Conservation (phyloP, 2,888 invertebrate genomes). For the Eurytoma adleriae region DNA sequence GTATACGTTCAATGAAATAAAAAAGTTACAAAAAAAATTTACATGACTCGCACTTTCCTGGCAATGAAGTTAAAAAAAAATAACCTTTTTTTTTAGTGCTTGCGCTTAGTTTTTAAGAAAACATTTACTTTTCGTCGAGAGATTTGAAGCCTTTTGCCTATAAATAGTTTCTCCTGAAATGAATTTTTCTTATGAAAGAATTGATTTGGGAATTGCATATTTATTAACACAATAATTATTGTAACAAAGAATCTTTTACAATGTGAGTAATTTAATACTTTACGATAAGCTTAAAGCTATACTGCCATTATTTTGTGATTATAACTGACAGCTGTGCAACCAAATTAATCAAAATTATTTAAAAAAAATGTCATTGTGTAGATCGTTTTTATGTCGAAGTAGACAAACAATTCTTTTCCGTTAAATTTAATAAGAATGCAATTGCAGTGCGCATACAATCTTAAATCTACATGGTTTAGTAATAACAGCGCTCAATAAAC, state of each 20-base stretch:
- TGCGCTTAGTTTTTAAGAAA: slow-evolving; percentile 16
- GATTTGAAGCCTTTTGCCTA: slow-evolving; percentile 9
- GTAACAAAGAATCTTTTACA: no score
- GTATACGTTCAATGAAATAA: slow-evolving; percentile 28
- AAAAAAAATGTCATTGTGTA: slow-evolving; percentile 2
- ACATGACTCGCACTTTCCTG: slow-evolving; percentile 28
- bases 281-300: slow-evolving; percentile 38
- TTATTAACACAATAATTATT: no score
- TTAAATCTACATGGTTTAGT: neutral
- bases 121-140: slow-evolving; percentile 17
- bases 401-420: slow-evolving; percentile 5
- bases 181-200: no score
- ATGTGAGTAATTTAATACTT: slow-evolving; percentile 24
- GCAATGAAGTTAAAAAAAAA: slow-evolving; percentile 17
- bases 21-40: slow-evolving; percentile 20
- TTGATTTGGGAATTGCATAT: no score
- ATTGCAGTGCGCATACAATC: slow-evolving; percentile 27
- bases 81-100: slow-evolving; percentile 27
- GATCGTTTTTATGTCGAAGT: slow-evolving; percentile 1
- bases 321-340: slow-evolving; percentile 34
- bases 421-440: slow-evolving; percentile 15
- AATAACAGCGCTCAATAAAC: neutral
- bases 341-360: slow-evolving; percentile 39
- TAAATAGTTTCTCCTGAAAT: neutral
- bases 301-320: slow-evolving; percentile 38